phyloP scores from a whole-genome alignment of 2,888 invertebrate species.

The Norana najaformis region DNA sequence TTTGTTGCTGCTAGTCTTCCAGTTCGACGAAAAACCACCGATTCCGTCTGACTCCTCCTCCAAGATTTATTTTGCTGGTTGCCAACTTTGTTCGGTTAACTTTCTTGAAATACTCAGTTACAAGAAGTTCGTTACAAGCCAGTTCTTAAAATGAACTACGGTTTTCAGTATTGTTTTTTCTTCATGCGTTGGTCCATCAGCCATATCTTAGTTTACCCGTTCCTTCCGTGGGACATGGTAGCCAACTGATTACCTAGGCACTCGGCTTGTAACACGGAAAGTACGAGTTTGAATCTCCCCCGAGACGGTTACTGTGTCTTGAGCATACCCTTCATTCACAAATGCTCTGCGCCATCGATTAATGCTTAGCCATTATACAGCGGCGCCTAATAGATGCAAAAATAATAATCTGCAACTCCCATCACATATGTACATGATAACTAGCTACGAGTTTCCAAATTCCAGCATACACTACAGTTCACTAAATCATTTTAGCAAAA shows the following conservation, averaged over 20 bases:
- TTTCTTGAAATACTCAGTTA: neutral
- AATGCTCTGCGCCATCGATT: too few species aligned
- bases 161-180: neutral
- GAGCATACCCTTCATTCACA: too few species aligned
- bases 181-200: neutral
- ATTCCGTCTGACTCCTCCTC: neutral
- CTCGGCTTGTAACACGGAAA: too few species aligned
- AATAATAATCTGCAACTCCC: neutral
- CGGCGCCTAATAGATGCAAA: too few species aligned
- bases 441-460: neutral
- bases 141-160: neutral
- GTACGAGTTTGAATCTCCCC: too few species aligned
- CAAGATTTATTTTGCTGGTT: neutral
- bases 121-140: neutral
- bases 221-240: too few species aligned
- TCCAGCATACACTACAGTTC: too few species aligned
- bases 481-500: too few species aligned
- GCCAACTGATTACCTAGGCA: too few species aligned
- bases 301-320: too few species aligned
- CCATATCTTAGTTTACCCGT: too few species aligned
- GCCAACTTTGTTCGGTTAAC: neutral
- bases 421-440: neutral
- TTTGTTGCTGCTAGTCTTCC: neutral
- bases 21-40: neutral
- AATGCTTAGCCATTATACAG: too few species aligned